A percentile compares a stretch with the other conserved stretches of the same genome.
phyloP scores from a whole-genome alignment of 2,797 vertebrate species.

The Dryobates pubescens region DNA sequence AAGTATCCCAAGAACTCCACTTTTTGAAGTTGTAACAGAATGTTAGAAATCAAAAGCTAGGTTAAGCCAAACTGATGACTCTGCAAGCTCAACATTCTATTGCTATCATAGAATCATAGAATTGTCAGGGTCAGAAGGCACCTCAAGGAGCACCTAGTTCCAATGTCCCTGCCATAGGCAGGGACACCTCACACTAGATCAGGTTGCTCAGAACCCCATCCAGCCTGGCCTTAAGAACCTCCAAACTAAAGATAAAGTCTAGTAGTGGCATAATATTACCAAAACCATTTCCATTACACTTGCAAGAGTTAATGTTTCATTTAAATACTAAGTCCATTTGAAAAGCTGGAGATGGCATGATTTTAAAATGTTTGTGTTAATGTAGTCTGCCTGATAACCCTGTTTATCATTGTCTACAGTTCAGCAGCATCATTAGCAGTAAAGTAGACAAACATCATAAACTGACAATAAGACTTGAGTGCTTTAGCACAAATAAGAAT shows the following conservation, averaged over 20 bases:
- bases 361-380: not conserved
- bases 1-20: not conserved
- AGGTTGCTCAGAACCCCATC: too few species aligned
- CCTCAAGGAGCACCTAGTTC: too few species aligned
- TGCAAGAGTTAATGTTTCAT: not conserved
- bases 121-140: too few species aligned
- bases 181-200: too few species aligned
- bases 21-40: not conserved
- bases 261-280: not conserved
- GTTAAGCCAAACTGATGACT: not conserved
- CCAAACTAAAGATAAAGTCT: not conserved
- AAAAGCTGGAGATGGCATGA: not conserved
- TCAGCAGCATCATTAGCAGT: not conserved
- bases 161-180: too few species aligned
- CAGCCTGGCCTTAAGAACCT: too few species aligned
- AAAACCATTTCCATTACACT: not conserved
- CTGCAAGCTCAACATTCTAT: not conserved
- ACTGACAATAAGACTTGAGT: not conserved
- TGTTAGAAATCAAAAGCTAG: not conserved
- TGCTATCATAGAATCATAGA: not conserved
- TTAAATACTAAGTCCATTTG: not conserved
- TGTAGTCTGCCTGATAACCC: not conserved
- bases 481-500: not conserved
- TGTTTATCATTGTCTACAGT: not conserved
- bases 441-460: slow-evolving; percentile 14